Evolutionary conservation across 2,888 invertebrate species (phyloP).

Genomic region (Dynastes tityus): DNA sequence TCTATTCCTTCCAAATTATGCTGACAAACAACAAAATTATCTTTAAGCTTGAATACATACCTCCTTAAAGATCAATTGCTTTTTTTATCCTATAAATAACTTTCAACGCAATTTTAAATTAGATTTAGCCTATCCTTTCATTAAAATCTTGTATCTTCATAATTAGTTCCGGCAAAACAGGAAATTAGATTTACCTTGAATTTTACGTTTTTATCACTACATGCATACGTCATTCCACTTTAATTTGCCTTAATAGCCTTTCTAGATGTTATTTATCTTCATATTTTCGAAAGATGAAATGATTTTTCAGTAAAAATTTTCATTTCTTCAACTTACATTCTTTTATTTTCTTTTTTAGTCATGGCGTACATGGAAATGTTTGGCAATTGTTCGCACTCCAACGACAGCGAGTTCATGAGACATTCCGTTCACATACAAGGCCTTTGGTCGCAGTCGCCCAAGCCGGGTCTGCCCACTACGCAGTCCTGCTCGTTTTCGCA

Average conservation of each 20-base stretch:
- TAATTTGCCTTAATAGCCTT: not conserved
- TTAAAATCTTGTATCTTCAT: no score
- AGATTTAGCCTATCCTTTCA: no score
- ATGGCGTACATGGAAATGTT: conserved; percentile 98
- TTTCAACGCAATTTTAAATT: no score
- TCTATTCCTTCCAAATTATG: no score
- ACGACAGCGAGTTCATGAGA: conserved; percentile 84
- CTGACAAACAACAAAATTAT: no score
- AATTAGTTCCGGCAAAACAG: no score
- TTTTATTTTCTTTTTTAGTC: conserved; percentile 74
- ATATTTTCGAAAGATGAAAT: no score
- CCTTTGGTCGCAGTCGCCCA: conserved; percentile 61
- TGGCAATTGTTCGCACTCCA: conserved; percentile 89
- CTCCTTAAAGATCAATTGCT: no score
- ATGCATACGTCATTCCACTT: not conserved
- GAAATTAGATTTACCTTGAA: no score
- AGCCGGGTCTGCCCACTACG: conserved; percentile 71
- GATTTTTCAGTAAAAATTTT: not conserved
- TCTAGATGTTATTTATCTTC: not conserved
- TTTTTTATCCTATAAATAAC: no score
- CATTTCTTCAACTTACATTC: not conserved
- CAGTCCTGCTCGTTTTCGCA: conserved; percentile 75
- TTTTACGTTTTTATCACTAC: no score
- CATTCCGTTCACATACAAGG: conserved; percentile 84
- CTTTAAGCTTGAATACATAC: no score